Evolutionary conservation across 2,888 invertebrate species (phyloP), one percentile per base, ranked within the genome.

Genomic region (Dyspetes luteomarginatus): DNA sequence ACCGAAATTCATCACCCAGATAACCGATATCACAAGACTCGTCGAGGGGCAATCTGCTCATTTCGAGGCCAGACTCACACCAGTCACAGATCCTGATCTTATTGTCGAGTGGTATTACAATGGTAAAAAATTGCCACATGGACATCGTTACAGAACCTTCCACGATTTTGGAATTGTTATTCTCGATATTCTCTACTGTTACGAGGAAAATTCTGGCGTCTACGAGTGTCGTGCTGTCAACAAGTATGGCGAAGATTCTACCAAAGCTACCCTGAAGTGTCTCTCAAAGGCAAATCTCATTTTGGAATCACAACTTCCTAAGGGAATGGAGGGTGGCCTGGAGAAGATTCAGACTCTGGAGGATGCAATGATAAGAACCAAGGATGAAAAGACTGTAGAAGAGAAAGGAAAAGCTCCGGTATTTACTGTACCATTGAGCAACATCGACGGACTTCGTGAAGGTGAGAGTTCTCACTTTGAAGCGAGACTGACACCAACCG

Each of bases 91-190:
- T 93, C 98, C 99, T 3, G 97, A 98, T 86, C 94, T 99, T 82
- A 96, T 96, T 85, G 98, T 98, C 17, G 98, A 98, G 92, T 98
- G 98, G 98, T 97, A 96, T 92, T 97, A 97, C 91, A 97, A 98
- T 90, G 98, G 97, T 79, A 96, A 97, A 92, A 98, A 97, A 91
- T 93, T 98, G 86, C 97, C 97, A 0, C 96, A 97, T 93, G 99
- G 99, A 65, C 98, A 99, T 92, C 95, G 99, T 85, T 99, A 98
- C 92, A 95, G 98, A 86, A 98, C 98, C 72, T 98, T 98, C 96
- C 98, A 98, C 90, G 98, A 99, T 90, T 99, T 99, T 92, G 98
- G 98, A 81, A 97, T 98, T 89, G 98, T 98, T 62, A 98, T 98
- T 86, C 94, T 99, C 89, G 98, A 98, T 89, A 98, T 99, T 87